Evolutionary conservation across 2,113 vertebrate genomes (phyloP), one percentile per base, ranked within the genome.

Genomic region (Podarcis cretensis): DNA sequence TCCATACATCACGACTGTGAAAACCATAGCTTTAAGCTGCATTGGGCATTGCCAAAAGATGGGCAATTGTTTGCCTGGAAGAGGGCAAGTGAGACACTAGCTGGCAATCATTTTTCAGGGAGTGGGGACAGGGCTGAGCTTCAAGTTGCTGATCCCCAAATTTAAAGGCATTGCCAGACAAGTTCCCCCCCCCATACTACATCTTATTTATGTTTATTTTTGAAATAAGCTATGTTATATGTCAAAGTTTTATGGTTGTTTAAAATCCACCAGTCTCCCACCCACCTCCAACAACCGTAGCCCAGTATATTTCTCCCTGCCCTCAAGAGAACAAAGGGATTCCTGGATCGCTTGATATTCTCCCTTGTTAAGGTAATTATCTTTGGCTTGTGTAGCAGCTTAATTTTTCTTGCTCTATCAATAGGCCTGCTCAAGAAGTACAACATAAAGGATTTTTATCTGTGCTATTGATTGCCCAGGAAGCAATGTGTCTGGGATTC

Each of bases 391-490:
- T 93, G 27, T 89, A 90, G 89, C 57, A 81, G 86, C 91, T 92
- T 93, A 75, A 86, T 95, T 95, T 94, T 94, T 81, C 82, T 87
- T 92, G 54, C 57, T 88, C 57, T 92, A 88, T 93, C 92, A 95
- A 91, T 95, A 94, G 63, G 20, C 37, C 83, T 91, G 43, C 74
- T 95, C 73, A 93, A 94, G 81, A 82, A 93, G 73, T 89, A 85
- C 83, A 94, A 80, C 75, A 90, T 87, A 93, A 95, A 95, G 78
- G 68, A 57, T 84, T 94, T 88, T 94, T 93, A 91, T 95, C 86
- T 95, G 18, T 94, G 73, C 74, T 96, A 96, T 91, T 94, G 95
- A 97, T 94, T 96, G 90, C 40, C 71, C 92, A 43, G 89, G 54
- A 95, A 89, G 84, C 40, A 92, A 84, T 92, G 87, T 91, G 76